Base-by-base conservation (phyloP, 2,888 invertebrate species). In the Phyllotreta cruciferae region DNA sequence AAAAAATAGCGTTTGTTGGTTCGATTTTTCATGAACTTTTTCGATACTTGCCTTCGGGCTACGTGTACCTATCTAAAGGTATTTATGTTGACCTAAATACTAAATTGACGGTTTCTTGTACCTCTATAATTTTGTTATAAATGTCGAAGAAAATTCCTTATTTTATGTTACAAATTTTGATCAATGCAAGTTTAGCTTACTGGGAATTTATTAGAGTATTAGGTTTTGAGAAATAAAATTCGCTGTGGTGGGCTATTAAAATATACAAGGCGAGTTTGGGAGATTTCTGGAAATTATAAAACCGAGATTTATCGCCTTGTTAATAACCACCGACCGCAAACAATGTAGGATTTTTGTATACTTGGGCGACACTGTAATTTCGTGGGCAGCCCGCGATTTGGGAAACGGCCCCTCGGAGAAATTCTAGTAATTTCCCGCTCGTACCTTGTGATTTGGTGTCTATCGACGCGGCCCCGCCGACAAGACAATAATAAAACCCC, bases 381-480 rank as follows among this genome's bases (percentile, higher is more conserved):
- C 75, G 79, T 80, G 77, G 79, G 79, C 78, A 77, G 79, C 77
- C 78, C 77, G 78, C 80, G 79, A 80, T 81, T 81, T 80, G 74
- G 75, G 78, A 78, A 80, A 81, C 79, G 76, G 79, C 77, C 75
- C 81, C 78, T 70, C 66, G 58, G 80, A 79, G 80, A 80, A 80
- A 81, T 78, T 74, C 74, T 74, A 73, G 77, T 77, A 75, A 77
- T 78, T 78, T 77, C 76, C 73, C 68, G 75, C 76, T 36, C 75
- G 77, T 73, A 77, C 76, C 75, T 76, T 80, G 80, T 82, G 82
- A 82, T 83, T 83, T 81, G 79, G 76, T 80, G 78, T 42, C 52
- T 37, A 52, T 36, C 58, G 52, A 44, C 82, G 80, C 82, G 82
- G 79, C 79, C 80, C 81, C 78, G 80, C 81, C 82, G 80, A 78